Evolutionary conservation across 2,888 invertebrate species (phyloP), one percentile per base, ranked within the genome.

Genomic region (Harmothoe impar): DNA sequence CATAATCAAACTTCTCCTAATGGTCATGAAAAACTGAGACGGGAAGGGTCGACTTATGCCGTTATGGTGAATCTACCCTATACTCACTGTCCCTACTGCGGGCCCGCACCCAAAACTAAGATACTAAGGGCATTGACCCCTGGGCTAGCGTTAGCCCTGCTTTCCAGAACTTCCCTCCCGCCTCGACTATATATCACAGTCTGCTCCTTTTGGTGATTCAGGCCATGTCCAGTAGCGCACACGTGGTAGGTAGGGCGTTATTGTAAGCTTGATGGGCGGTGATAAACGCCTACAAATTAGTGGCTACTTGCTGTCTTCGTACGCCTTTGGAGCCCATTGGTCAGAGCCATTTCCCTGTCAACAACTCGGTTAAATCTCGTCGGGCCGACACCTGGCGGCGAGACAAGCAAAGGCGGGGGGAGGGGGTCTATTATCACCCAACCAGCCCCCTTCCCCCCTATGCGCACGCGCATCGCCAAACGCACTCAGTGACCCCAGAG

Each of bases 331-430:
- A 29, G 29, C 72, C 31, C 31, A 72, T 72, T 72, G 25, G 72
- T 72, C 15, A 29, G 72, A 20, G 72, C 72, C 29, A 29, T 72
- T 29, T 72, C 72, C 25, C 72, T 72, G 72, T 72, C 72, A 72
- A 72, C 72, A 72, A 7, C 15, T 29, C 29, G 25, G 72, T 72
- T 72, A 72, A 72, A 72, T 15, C 72, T 29, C 29, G 15, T 3
- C 5, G 15, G 29, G 29, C 15, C 15, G 5, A 5, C 72, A 72
- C 25, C 72, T 72, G 25, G 72, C 72, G 72, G 72, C 15, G 15
- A 72, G 72, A 25, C 29, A 25, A 72, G 29, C 3, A 29, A 23
- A 5, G 29, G 15, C 29, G 25, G 3, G 5, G 0, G 29, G 3
- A 29, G 25, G 15, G 72, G 3, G n/a, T 72, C 72, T 72, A 72